Evolutionary conservation across 2,113 vertebrate species (phyloP).

Genomic region (Peromyscus maniculatus): DNA sequence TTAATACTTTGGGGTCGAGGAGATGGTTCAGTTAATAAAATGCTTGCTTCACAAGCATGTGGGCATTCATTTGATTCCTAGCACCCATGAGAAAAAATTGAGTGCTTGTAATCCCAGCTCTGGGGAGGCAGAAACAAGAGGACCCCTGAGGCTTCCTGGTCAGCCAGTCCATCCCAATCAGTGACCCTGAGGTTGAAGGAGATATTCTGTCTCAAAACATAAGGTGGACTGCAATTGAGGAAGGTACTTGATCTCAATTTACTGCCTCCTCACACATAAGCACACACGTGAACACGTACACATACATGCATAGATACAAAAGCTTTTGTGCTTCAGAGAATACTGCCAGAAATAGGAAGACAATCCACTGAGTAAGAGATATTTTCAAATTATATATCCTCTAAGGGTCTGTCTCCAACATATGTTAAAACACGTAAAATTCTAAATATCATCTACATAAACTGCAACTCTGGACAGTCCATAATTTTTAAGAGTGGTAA

Average conservation of each 20-base stretch:
- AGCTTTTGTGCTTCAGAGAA: background rate
- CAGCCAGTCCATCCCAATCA: background rate
- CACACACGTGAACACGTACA: background rate
- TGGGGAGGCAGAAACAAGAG: background rate
- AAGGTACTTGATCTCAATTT: background rate
- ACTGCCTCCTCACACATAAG: background rate
- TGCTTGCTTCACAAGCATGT: background rate
- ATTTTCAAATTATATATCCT: background rate
- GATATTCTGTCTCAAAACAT: too few species aligned
- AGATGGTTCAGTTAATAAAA: background rate
- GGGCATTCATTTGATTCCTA: background rate
- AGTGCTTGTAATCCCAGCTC: background rate
- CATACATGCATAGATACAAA: background rate
- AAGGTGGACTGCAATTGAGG: background rate
- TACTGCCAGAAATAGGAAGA: background rate
- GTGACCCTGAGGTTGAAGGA: background rate
- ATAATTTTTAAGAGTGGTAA: background rate
- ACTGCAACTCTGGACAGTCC: background rate
- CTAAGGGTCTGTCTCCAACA: background rate
- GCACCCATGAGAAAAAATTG: background rate
- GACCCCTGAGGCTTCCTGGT: background rate
- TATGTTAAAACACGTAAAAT: background rate
- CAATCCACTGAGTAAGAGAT: background rate
- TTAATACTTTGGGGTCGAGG: background rate
- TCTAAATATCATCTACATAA: background rate